Percentiles rank a stretch among this genome's conserved stretches.
Conservation (phyloP, 2,113 vertebrate species). For the Capreolus pygargus region DNA sequence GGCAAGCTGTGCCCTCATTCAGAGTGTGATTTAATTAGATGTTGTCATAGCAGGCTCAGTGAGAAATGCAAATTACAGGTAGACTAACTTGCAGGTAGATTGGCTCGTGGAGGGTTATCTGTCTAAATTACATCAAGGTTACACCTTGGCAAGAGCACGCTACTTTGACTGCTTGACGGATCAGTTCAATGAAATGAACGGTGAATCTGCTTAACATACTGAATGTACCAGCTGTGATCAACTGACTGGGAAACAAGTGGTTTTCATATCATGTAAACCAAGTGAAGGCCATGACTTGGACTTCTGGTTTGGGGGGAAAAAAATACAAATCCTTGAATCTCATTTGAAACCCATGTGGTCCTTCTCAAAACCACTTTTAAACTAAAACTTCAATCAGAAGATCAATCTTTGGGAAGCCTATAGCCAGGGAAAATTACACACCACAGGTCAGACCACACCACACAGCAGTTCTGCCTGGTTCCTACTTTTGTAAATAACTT, state of each 20-base stretch:
- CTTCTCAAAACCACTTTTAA: not conserved
- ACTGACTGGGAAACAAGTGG: not conserved
- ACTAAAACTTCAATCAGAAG: not conserved
- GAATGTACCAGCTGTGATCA: not conserved
- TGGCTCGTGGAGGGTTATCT: not conserved
- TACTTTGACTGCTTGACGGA: not conserved
- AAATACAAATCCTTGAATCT: not conserved
- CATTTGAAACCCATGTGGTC: not conserved
- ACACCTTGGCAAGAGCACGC: not conserved
- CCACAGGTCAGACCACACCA: not conserved
- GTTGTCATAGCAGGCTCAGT: not conserved
- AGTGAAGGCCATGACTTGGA: not conserved
- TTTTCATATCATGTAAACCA: slow-evolving; percentile 4
- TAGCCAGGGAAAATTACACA: not conserved
- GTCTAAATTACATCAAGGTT: slow-evolving; percentile 14
- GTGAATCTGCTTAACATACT: not conserved
- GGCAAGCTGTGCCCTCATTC: slow-evolving; percentile 45
- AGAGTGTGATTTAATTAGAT: slow-evolving; percentile 62
- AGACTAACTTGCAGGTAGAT: slow-evolving; percentile 44
- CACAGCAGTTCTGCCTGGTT: not conserved
- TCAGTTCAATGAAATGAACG: slow-evolving; percentile 25
- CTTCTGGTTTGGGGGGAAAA: not conserved
- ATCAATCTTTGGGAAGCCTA: not conserved
- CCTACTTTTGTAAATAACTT: not conserved
- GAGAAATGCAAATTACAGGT: slow-evolving; percentile 39